Base-by-base conservation (phyloP, 1,140 invertebrate genomes). In the Eurosta solidaginis region DNA sequence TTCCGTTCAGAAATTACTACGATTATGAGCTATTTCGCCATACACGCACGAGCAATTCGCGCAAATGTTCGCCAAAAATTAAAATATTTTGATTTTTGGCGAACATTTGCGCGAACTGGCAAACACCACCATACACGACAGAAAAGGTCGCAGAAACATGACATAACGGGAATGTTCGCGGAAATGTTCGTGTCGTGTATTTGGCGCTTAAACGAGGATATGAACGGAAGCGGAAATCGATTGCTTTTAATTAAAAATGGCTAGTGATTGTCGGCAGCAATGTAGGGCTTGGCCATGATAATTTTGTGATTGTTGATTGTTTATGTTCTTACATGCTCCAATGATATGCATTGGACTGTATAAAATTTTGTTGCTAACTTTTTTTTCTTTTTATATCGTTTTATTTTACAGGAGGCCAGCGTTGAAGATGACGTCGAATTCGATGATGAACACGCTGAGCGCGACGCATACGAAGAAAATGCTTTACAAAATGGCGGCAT, bases 361-460 rank as follows among this genome's bases (percentile, higher is more conserved):
- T 25, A n/a, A n/a, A n/a, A n/a, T n/a, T n/a, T n/a, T n/a, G n/a
- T n/a, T n/a, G 33, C 22, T 25, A 10, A n/a, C n/a, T n/a, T n/a
- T n/a, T n/a, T n/a, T n/a, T n/a, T n/a, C n/a, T n/a, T n/a, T n/a
- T n/a, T n/a, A n/a, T n/a, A n/a, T n/a, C n/a, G n/a, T n/a, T n/a
- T n/a, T n/a, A n/a, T n/a, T n/a, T n/a, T n/a, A n/a, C 93, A 96
- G 89, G 95, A 93, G 83, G 92, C 92, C 36, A 92, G 92, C 73
- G 91, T 91, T 80, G 92, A 93, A 81, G 92, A 93, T 82, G 92
- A 93, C 79, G 90, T 90, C 7, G 92, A 92, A 87, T 92, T 92
- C 82, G 92, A 92, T 50, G 86, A 87, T 82, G 92, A 92, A 82
- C 89, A 90, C 82, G 91, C 89, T 73, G 89, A 86, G 47, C 89